phyloP scores from a whole-genome alignment of 1,140 invertebrate genomes.

The Sitodiplosis mosellana region DNA sequence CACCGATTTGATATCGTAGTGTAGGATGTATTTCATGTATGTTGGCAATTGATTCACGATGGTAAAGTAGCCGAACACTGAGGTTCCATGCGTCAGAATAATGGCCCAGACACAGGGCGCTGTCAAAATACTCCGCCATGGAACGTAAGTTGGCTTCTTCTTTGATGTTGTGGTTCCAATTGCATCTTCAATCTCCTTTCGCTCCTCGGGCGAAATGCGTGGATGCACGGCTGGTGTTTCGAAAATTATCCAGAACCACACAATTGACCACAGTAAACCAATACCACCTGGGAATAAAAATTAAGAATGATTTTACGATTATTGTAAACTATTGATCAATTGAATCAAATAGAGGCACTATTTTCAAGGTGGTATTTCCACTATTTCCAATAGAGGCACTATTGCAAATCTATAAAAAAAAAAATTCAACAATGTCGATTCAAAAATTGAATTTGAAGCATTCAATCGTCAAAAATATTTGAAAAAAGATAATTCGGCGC shows the following conservation, averaged over 20 bases:
- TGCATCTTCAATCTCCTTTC: constrained; percentile 56
- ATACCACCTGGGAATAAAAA: constrained; percentile 38
- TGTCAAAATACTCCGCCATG: constrained; percentile 61
- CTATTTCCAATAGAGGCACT: too few species aligned
- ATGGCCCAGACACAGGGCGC: constrained; percentile 84
- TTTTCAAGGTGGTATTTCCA: too few species aligned
- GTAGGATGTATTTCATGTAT: constrained; percentile 78
- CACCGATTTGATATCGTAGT: constrained; percentile 74
- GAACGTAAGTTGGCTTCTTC: constrained; percentile 44
- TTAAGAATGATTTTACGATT: too few species aligned
- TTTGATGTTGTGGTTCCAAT: constrained; percentile 36
- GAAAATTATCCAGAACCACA: constrained; percentile 71
- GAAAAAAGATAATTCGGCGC: too few species aligned
- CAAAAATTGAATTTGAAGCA: too few species aligned
- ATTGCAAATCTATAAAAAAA: too few species aligned
- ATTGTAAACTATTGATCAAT: too few species aligned
- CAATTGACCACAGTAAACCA: constrained; percentile 60
- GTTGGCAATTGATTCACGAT: constrained; percentile 84
- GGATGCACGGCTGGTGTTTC: constrained; percentile 75
- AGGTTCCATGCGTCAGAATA: constrained; percentile 71
- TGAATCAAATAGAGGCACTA: too few species aligned
- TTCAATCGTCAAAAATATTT: too few species aligned
- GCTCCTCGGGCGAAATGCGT: constrained; percentile 61
- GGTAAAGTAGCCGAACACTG: constrained; percentile 90
- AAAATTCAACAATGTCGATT: too few species aligned